Conservation (phyloP, 2,797 vertebrate species). For the Vespertilio murinus region DNA sequence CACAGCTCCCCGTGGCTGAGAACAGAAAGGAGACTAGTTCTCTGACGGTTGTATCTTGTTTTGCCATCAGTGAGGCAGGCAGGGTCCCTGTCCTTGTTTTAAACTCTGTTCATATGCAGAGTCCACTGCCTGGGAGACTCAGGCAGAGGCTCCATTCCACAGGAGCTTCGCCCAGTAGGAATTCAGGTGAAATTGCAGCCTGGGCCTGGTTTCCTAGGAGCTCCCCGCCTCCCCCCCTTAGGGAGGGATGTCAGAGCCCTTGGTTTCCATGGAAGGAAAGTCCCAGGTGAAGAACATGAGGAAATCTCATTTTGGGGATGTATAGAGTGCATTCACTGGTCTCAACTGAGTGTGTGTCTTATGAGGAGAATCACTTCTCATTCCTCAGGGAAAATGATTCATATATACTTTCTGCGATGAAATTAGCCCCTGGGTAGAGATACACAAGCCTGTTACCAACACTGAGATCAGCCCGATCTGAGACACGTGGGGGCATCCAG, state of each 20-base stretch:
- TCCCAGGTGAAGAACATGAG: background rate
- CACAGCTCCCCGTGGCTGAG: slow-evolving; percentile 21
- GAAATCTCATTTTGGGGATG: background rate
- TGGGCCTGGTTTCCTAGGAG: background rate
- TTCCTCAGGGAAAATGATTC: background rate
- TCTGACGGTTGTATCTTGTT: background rate
- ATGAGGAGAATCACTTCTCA: background rate
- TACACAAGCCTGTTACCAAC: background rate
- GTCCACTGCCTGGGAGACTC: background rate
- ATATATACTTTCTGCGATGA: background rate
- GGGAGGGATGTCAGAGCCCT: background rate
- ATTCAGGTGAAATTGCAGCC: background rate
- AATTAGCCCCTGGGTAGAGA: background rate
- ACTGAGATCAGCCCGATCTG: background rate
- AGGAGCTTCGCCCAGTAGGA: background rate
- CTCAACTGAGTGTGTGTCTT: background rate
- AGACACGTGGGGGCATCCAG: background rate
- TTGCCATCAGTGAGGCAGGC: background rate
- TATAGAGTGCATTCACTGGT: background rate
- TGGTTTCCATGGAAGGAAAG: background rate
- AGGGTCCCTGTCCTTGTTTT: background rate
- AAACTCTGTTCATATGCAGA: background rate
- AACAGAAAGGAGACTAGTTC: slow-evolving; percentile 32
- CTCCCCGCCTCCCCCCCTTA: no score
- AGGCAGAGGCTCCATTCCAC: slow-evolving; percentile 26